Percentiles rank a stretch among this genome's conserved stretches.
Evolutionary conservation across 2,888 invertebrate genomes (phyloP).

Genomic region (Argyresthia goedartella): DNA sequence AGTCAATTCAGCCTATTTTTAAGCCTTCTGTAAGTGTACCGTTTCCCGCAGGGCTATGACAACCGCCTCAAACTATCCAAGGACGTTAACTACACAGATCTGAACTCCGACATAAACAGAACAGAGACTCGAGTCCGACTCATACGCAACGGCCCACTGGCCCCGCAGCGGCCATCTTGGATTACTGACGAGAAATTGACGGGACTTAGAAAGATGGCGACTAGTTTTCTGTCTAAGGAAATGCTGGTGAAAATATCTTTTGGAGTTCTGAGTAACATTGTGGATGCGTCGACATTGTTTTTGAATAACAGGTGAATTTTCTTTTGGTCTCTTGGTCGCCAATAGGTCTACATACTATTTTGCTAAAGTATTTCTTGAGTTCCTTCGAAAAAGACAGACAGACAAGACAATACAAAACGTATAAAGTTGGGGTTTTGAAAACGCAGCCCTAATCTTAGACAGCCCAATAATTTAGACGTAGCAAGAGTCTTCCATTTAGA

Average conservation of each 20-base stretch:
- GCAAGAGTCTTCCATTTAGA: no score
- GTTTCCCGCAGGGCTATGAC: conserved; percentile 37
- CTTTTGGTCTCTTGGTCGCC: no score
- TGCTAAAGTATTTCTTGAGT: no score
- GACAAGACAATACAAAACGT: no score
- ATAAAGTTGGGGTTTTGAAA: no score
- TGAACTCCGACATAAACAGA: conserved; percentile 27
- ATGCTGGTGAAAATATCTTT: conserved; percentile 44
- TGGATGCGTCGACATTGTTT: conserved; percentile 54
- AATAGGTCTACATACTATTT: no score
- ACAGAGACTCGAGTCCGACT: conserved; percentile 27
- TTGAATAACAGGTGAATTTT: conserved; percentile 44
- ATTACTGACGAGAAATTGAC: conserved; percentile 37
- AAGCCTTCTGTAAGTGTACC: no score
- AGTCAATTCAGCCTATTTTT: no score
- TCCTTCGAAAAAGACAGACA: no score
- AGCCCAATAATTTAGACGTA: no score
- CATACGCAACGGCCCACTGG: conserved; percentile 29
- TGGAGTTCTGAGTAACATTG: conserved; percentile 39
- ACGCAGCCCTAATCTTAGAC: no score
- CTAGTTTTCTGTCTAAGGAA: conserved; percentile 36
- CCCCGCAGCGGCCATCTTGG: conserved; percentile 40
- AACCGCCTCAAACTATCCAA: conserved; percentile 27
- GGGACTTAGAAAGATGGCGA: conserved; percentile 23
- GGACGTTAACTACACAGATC: conserved; percentile 32